Base-by-base conservation (phyloP, 2,888 invertebrate species). In the Steromphala cineraria region DNA sequence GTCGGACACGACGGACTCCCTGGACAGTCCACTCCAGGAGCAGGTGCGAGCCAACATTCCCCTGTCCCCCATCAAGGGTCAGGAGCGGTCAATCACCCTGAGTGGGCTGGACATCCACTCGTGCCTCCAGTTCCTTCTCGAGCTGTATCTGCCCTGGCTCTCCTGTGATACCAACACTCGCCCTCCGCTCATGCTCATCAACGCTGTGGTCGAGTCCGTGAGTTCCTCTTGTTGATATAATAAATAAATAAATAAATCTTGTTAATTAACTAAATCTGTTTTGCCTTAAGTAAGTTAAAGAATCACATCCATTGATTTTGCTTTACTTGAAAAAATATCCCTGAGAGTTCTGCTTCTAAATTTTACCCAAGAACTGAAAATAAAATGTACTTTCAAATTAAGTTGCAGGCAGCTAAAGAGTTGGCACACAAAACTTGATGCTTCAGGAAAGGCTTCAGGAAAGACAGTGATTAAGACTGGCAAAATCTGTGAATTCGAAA, bases 91-190 rank as follows among this genome's bases (percentile, higher is more conserved):
- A 79, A 88, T 92, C 75, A 90, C 95, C 75, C 94, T 94, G 76
- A 95, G 95, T 71, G 92, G 92, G 15, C 88, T 99, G 53, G 98
- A 99, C 94, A 95, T 98, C 46, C 96, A 97, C 92, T 99, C 98
- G 82, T 99, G 98, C 94, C 94, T 98, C 78, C 97, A 98, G 92
- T 96, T 99, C 91, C 94, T 99, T 21, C 95, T 98, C 92, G 98
- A 99, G 93, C 95, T 98, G 52, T 97, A 97, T 86, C 95, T 96
- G 0, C 97, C 98, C 81, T 95, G 96, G 95, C 93, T 96, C 83
- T 94, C 95, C 77, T 94, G 95, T 15, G 94, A 94, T 21, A 88
- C 91, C 75, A 91, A 84, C 79, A 90, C 91, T 21, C 90, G 89
- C 75, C 91, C 92, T 24, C 92, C 94, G 1, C 90, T 94, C 8